Base-by-base conservation (phyloP, 2,113 vertebrate genomes). In the Oncorhynchus masou region DNA sequence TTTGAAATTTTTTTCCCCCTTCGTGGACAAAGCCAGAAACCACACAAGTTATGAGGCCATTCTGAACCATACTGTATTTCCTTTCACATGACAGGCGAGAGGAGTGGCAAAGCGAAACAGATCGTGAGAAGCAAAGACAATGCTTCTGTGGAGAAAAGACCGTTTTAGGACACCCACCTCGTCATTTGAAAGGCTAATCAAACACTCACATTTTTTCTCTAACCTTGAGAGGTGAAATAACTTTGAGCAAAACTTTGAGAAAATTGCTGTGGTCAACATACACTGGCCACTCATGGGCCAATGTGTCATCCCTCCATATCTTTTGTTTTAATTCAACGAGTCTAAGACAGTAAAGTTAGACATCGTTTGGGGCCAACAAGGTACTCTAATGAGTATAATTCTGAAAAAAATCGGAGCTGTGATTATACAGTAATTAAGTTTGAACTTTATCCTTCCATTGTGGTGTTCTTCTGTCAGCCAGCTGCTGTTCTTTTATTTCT, bases 331-430 rank as follows among this genome's bases (percentile, higher is more conserved):
- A 81, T 82, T 78, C 60, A 59, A 80, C 39, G 72, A 24, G 45
- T 45, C 76, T 20, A 77, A 74, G 67, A 80, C 74, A 77, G 69
- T 49, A 29, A 70, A 79, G 81, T 86, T 49, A 85, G 74, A 83
- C 39, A 45, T 45, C 82, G 82, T 74, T 78, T 24, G 25, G 59
- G 79, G 57, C 57, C 70, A 68, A 73, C 60, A 76, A 75, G 51
- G 80, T 77, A 31, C 74, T 60, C 4, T 79, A 75, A 87, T 80
- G 62, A 64, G 68, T 80, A 70, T 85, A 71, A 86, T 89, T 82
- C n/a, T 1, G 74, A 59, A 48, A 3, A 3, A 74, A 54, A 48
- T n/a, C 19, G 1, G 5, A 68, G 71, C 34, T 84, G 69, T 74
- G 71, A 82, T 83, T 84, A 69, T 71, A 68, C 49, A 25, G 71